Evolutionary conservation across 1,140 invertebrate species (phyloP).

Genomic region (Ips nitidus): DNA sequence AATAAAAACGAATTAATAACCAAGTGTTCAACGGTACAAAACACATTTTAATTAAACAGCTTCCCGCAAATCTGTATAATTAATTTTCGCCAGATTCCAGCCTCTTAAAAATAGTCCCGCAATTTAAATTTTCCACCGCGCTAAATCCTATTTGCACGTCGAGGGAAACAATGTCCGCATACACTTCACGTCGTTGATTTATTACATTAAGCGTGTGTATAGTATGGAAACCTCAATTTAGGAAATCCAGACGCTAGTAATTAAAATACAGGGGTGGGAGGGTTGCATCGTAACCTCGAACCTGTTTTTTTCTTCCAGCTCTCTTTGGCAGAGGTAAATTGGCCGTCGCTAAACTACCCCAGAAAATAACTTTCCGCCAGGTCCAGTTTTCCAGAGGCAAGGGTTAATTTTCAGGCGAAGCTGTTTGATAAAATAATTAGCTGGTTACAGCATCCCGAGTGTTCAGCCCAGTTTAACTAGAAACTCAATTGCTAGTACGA

Average conservation of each 20-base stretch:
- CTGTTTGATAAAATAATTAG: too few species aligned
- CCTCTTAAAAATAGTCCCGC: constrained; percentile 27
- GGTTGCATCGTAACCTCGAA: constrained; percentile 3
- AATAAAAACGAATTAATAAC: not conserved
- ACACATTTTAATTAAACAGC: constrained; percentile 22
- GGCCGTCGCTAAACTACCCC: too few species aligned
- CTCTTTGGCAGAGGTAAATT: too few species aligned
- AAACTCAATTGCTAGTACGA: too few species aligned
- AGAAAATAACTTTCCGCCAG: too few species aligned
- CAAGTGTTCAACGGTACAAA: not conserved
- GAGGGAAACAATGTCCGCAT: constrained; percentile 31
- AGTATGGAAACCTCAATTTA: constrained; percentile 25
- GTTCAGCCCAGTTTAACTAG: too few species aligned
- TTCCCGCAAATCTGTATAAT: constrained; percentile 19
- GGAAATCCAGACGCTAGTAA: constrained; percentile 28
- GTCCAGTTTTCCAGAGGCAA: too few species aligned
- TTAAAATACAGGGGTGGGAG: constrained; percentile 19
- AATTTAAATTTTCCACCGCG: constrained; percentile 30
- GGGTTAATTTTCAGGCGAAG: too few species aligned
- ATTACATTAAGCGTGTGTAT: constrained; percentile 24
- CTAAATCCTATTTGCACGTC: constrained; percentile 29
- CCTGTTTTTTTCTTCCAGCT: not conserved
- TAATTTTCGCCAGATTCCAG: constrained; percentile 18
- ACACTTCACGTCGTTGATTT: constrained; percentile 30
- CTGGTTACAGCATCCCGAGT: too few species aligned